Base-by-base conservation (phyloP, 35 echinoderm and acorn worm genomes). In the Anneissia japonica region DNA sequence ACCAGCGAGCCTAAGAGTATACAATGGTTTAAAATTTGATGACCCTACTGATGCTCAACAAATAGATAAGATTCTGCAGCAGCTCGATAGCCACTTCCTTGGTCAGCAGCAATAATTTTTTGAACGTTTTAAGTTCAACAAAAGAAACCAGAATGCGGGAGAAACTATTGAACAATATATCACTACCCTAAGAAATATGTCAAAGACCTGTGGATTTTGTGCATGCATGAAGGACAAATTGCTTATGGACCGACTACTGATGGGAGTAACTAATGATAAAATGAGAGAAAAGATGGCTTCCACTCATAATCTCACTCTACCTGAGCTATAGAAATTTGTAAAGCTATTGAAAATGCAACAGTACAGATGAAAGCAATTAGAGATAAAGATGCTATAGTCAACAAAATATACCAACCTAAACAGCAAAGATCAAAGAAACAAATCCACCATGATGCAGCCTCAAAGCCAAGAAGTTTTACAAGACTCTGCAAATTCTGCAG, bases 81-180 rank as follows among this genome's bases (percentile, higher is more conserved):
- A 76, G 74, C 33, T 28, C n/a, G n/a, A n/a, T n/a, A n/a, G n/a
- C n/a, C 85, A 87, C 32, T 87, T 79, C 74, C 76, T 87, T 13
- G 85, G 85, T 31, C 30, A 46, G 41, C 32, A 39, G 0, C 73
- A 73, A 79, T 34, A 87, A 43, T 87, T 64, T 32, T 87, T 79
- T 80, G 85, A 87, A 43, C 33, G 85, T 13, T 87, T 87, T 33
- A 78, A 87, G 39, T 87, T 87, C 40, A 87, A 87, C 85, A 19
- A 43, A 41, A n/a, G 75, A 28, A 80, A 87, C 41, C 85, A 87
- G 31, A 9, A 40, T 30, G 2, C 73, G 1, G 85, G 74, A 36
- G 85, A 87, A 38, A 77, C 35, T 7, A 45, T 87, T 77, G 85
- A 87, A 29, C 31, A 77, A 41, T 87, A 81, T 41, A 43, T 87